A percentile compares a stretch with the other conserved stretches of the same genome.
Conservation (phyloP, 2,113 vertebrate genomes). For the Pomatostomus ruficeps region DNA sequence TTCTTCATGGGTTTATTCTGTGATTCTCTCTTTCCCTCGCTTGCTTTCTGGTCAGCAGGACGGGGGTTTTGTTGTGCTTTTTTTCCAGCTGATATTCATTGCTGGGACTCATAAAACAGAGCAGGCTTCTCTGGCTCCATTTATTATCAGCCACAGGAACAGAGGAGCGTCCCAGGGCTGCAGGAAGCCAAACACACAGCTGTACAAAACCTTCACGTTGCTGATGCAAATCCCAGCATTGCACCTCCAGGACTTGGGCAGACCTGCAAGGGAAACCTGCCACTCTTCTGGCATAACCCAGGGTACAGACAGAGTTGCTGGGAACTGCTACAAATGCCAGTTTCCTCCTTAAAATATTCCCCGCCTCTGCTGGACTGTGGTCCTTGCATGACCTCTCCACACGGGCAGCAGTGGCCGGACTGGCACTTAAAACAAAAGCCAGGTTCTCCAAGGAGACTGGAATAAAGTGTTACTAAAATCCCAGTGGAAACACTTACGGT, state of each 20-base stretch:
- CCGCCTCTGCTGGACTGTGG: background rate
- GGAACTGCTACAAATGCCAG: background rate
- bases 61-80: background rate
- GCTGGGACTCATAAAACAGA: background rate
- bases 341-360: background rate
- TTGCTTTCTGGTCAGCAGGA: background rate
- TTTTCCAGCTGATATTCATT: background rate
- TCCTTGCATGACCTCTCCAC: background rate
- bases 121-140: background rate
- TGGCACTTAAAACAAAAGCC: background rate
- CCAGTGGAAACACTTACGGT: background rate
- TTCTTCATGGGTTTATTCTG: background rate
- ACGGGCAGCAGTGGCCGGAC: rapidly evolving
- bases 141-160: background rate
- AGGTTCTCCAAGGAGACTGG: conserved; percentile 5
- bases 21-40: rapidly evolving
- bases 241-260: background rate
- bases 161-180: background rate
- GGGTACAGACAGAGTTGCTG: background rate
- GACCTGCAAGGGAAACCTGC: background rate
- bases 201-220: background rate
- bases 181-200: background rate
- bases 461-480: background rate
- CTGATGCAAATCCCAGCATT: rapidly evolving
- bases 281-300: background rate